Evolutionary conservation across 2,888 invertebrate species (phyloP).

Genomic region (Heliconius erato): DNA sequence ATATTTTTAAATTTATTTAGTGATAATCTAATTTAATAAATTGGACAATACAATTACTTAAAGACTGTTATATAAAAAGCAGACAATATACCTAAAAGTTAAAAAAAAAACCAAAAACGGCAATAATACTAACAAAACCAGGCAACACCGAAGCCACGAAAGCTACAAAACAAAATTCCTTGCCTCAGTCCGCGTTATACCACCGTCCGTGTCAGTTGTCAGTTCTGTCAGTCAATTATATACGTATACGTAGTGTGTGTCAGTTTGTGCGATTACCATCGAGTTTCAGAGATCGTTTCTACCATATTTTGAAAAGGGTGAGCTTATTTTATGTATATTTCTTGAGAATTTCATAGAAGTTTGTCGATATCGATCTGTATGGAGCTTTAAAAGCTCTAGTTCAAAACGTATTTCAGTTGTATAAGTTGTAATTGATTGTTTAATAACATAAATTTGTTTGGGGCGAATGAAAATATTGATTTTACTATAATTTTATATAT

Average conservation of each 20-base stretch:
- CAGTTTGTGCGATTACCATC: slow-evolving; percentile 39
- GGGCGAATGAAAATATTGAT: background rate
- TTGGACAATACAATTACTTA: too few species aligned
- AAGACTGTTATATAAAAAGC: background rate
- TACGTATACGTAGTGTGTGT: slow-evolving; percentile 34
- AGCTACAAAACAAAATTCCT: slow-evolving; percentile 59
- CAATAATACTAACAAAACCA: slow-evolving; percentile 1
- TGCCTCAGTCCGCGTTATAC: slow-evolving; percentile 58
- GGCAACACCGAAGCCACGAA: slow-evolving; percentile 53
- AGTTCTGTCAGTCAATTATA: background rate
- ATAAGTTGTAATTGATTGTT: slow-evolving; percentile 14
- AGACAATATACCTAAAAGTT: background rate
- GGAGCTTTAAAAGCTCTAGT: slow-evolving; percentile 33
- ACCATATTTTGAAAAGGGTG: slow-evolving; percentile 42
- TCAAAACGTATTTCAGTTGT: slow-evolving; percentile 5
- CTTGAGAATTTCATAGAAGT: background rate
- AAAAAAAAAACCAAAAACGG: background rate
- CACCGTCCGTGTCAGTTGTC: slow-evolving; percentile 36
- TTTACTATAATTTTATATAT: background rate
- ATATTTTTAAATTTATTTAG: too few species aligned
- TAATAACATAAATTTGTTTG: background rate
- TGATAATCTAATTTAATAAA: too few species aligned
- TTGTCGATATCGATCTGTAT: slow-evolving; percentile 18
- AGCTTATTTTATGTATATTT: slow-evolving; percentile 15
- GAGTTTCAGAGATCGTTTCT: slow-evolving; percentile 27